A percentile compares a stretch with the other conserved stretches of the same genome.
phyloP scores from a whole-genome alignment of 1,140 invertebrate species.

The Oreohelix idahoensis region DNA sequence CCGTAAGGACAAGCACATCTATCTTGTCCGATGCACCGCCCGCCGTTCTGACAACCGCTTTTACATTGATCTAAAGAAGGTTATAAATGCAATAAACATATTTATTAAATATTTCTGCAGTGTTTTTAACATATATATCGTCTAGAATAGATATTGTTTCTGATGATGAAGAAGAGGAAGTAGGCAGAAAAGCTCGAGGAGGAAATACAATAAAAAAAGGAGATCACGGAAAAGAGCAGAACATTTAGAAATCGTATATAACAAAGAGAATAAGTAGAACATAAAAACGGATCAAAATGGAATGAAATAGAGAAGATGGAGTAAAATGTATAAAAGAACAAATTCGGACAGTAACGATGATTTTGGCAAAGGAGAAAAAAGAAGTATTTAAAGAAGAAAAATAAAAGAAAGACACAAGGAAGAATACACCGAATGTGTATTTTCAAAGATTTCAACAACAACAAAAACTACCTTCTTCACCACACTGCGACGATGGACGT shows the following conservation, averaged over 20 bases:
- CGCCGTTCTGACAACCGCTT: constrained; percentile 86
- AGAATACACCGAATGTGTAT: too few relatives aligned
- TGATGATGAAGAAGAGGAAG: not conserved
- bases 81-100: not conserved
- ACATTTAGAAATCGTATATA: not conserved
- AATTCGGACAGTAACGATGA: too few relatives aligned
- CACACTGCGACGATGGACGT: constrained; percentile 60
- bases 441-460: too few relatives aligned
- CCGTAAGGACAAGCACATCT: constrained; percentile 89
- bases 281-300: not conserved
- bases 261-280: not conserved
- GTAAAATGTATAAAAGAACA: not conserved
- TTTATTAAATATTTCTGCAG: too few relatives aligned
- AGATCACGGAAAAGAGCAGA: not conserved
- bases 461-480: constrained; percentile 28
- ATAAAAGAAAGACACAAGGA: too few relatives aligned
- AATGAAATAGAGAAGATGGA: not conserved
- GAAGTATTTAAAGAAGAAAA: too few relatives aligned
- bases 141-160: too few relatives aligned
- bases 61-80: constrained; percentile 81
- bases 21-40: constrained; percentile 87
- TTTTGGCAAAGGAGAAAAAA: too few relatives aligned
- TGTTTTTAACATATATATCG: too few relatives aligned
- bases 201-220: not conserved
- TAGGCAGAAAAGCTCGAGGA: not conserved